Percentiles rank a stretch among this genome's conserved stretches.
phyloP scores from a whole-genome alignment of 2,113 vertebrate species.

The Manacus vitellinus region DNA sequence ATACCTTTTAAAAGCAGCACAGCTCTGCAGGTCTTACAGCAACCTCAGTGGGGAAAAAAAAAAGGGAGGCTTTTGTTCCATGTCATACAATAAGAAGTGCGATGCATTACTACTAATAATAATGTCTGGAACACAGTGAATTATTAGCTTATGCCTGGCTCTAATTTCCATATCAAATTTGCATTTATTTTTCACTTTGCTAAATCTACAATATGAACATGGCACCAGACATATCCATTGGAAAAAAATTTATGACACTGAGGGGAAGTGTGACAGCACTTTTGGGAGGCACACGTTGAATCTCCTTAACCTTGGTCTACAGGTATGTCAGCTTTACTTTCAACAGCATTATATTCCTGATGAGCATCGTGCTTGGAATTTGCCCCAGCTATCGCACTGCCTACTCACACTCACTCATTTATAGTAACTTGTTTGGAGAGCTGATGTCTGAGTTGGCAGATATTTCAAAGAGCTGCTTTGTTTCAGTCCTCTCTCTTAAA shows the following conservation, averaged over 20 bases:
- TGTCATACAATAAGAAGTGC: accelerated
- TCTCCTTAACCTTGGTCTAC: neutral
- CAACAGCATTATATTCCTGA: neutral
- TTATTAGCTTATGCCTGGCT: neutral
- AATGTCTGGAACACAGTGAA: neutral
- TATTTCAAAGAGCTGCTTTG: constrained; percentile 21
- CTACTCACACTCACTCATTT: neutral
- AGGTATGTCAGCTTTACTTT: neutral
- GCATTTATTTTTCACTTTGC: neutral
- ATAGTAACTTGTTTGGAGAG: neutral
- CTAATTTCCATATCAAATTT: neutral
- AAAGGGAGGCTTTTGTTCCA: neutral
- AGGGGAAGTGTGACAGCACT: neutral
- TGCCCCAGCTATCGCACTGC: neutral
- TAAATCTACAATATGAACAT: neutral
- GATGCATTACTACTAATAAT: neutral
- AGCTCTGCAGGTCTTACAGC: neutral
- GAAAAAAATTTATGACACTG: neutral
- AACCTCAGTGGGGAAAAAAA: neutral
- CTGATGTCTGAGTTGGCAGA: neutral
- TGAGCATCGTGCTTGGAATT: neutral
- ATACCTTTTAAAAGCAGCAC: neutral
- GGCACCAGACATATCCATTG: neutral
- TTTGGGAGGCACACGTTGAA: neutral
- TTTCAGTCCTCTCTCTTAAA: neutral